Evolutionary conservation across 2,888 invertebrate species (phyloP).

Genomic region (Eristalinus aeneus): DNA sequence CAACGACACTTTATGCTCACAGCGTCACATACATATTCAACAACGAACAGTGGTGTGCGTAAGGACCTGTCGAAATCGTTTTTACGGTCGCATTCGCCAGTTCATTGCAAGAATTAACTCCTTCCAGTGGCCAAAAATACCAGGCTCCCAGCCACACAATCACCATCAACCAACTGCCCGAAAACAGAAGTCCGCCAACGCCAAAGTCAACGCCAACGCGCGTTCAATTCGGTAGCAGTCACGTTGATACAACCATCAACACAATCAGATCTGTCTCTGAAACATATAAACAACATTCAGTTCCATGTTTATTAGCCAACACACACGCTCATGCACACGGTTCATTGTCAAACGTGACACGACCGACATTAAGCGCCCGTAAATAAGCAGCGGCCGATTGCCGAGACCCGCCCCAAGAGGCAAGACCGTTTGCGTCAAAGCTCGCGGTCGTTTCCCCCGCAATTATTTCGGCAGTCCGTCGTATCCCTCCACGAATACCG

Average conservation of each 20-base stretch:
- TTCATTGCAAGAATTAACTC: not conserved
- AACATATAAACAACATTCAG: conserved; percentile 21
- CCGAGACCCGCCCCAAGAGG: conserved; percentile 29
- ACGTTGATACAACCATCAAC: conserved; percentile 45
- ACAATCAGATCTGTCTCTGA: conserved; percentile 38
- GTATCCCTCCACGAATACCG: not conserved
- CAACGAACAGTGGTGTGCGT: too few relatives aligned
- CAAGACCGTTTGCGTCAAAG: not conserved
- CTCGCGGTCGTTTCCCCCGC: conserved; percentile 7
- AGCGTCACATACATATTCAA: too few relatives aligned
- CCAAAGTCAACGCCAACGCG: not conserved
- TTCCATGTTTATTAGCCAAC: conserved; percentile 12
- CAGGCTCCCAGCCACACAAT: too few relatives aligned
- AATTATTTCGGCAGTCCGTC: not conserved
- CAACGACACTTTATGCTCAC: too few relatives aligned
- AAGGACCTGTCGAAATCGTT: too few relatives aligned
- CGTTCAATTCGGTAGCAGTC: not conserved
- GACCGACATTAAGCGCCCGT: conserved; percentile 46
- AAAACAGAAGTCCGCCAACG: not conserved
- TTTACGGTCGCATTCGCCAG: too few relatives aligned
- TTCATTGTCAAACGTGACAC: conserved; percentile 35
- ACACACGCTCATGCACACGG: not conserved
- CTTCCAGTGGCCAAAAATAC: not conserved
- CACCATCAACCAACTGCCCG: not conserved
- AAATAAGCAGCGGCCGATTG: conserved; percentile 33